Conservation (phyloP, 2,113 vertebrate species). For the Trematocara marginatum region DNA sequence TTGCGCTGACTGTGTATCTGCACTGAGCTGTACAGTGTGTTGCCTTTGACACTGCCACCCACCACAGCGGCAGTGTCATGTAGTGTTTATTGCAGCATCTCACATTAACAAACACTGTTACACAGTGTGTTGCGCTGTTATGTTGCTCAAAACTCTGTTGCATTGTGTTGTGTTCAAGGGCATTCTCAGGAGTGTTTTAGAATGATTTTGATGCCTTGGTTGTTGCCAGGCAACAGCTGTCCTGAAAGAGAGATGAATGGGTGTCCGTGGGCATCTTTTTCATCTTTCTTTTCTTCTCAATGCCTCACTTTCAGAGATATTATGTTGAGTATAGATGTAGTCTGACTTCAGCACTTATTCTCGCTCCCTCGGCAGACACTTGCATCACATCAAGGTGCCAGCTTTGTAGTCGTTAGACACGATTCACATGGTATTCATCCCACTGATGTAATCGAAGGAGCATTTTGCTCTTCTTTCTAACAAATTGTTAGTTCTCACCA, state of each 20-base stretch:
- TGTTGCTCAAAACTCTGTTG: not conserved
- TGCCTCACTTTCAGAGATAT: not conserved
- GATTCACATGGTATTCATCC: not conserved
- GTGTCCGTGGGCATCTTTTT: slow-evolving; percentile 29
- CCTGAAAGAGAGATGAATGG: slow-evolving; percentile 44
- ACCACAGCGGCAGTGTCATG: not conserved
- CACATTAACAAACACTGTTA: not conserved
- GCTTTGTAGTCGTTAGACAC: not conserved
- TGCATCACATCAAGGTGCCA: not conserved
- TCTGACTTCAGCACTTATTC: not conserved
- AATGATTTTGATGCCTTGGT: slow-evolving; percentile 35
- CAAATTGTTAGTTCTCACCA: not conserved
- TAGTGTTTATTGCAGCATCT: not conserved
- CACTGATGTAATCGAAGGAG: not conserved
- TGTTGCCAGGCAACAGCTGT: slow-evolving; percentile 70
- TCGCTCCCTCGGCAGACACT: not conserved
- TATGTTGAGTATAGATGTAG: not conserved
- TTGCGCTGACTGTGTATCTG: not conserved
- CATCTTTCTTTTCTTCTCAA: not conserved
- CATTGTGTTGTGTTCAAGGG: slow-evolving; percentile 25
- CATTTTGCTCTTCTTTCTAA: not conserved
- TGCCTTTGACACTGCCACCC: not conserved
- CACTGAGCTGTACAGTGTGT: not conserved
- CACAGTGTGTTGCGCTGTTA: not conserved
- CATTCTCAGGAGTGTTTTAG: not conserved